Evolutionary conservation across 1,140 invertebrate genomes (phyloP).

Genomic region (Neodiprion pinetum): DNA sequence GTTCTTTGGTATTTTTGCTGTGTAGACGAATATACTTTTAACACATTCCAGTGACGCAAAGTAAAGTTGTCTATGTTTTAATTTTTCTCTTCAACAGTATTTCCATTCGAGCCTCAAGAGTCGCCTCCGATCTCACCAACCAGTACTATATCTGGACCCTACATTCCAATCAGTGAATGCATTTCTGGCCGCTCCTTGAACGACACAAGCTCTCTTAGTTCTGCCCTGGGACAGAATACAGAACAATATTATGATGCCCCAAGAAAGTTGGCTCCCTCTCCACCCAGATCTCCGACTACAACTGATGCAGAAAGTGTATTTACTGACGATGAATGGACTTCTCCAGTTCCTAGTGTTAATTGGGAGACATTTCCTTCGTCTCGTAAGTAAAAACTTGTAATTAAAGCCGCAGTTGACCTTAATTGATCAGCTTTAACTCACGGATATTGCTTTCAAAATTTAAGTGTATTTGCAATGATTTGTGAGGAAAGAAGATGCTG

Average conservation of each 20-base stretch:
- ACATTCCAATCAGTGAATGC: conserved; percentile 88
- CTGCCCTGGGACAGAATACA: conserved; percentile 45
- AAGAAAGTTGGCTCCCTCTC: conserved; percentile 52
- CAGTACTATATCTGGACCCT: conserved; percentile 72
- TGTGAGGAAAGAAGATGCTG: no score
- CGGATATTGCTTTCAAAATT: no score
- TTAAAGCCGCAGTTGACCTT: background rate
- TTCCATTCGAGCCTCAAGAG: conserved; percentile 60
- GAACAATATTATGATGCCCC: conserved; percentile 57
- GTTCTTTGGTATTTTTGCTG: background rate
- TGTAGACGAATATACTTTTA: no score
- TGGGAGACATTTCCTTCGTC: conserved; percentile 65
- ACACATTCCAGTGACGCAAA: no score
- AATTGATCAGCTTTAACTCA: no score
- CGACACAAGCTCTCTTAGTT: conserved; percentile 51
- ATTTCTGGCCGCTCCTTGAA: conserved; percentile 78
- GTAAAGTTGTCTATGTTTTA: background rate
- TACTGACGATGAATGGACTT: conserved; percentile 48
- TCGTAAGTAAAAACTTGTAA: conserved; percentile 21
- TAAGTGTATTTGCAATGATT: no score
- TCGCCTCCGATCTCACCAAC: conserved; percentile 67
- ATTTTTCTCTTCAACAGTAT: conserved; percentile 41
- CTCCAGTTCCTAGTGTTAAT: conserved; percentile 58
- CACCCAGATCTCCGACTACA: conserved; percentile 56
- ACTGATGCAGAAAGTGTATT: conserved; percentile 59